phyloP scores from a whole-genome alignment of 1,140 invertebrate genomes.

The Nomia melanderi region DNA sequence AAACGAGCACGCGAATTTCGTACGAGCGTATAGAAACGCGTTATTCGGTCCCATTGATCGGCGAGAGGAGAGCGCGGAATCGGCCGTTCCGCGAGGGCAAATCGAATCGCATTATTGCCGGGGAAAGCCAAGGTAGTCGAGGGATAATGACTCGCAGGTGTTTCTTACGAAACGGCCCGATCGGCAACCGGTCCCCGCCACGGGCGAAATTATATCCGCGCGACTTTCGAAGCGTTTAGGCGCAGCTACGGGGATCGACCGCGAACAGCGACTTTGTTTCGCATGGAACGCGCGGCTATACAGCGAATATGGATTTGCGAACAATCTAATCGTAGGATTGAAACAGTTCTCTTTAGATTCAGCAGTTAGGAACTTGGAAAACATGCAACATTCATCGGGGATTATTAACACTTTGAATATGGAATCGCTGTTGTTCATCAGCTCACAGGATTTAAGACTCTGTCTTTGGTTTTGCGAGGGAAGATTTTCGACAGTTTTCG shows the following conservation, averaged over 20 bases:
- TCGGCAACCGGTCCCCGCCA: slow-evolving; percentile 38
- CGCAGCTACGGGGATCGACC: not conserved
- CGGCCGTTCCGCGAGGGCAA: slow-evolving; percentile 34
- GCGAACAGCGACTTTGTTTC: slow-evolving; percentile 16
- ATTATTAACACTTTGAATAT: not conserved
- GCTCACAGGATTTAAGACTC: not conserved
- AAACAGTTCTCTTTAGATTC: too few species aligned
- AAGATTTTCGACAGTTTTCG: not conserved
- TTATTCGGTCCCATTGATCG: slow-evolving; percentile 13
- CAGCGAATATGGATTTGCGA: slow-evolving; percentile 37
- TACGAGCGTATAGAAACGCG: slow-evolving; percentile 2
- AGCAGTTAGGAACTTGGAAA: not conserved
- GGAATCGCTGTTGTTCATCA: not conserved
- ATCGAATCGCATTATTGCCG: slow-evolving; percentile 47
- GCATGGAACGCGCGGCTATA: slow-evolving; percentile 9
- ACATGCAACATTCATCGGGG: not conserved
- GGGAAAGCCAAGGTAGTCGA: slow-evolving; percentile 63
- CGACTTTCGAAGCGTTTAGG: slow-evolving; percentile 28
- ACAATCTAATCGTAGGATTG: too few species aligned
- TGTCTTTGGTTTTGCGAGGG: too few species aligned
- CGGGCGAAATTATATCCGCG: slow-evolving; percentile 44
- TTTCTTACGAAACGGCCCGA: slow-evolving; percentile 65
- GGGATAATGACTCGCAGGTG: slow-evolving; percentile 66
- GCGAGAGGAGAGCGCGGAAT: not conserved
- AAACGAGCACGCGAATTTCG: slow-evolving; percentile 8